Evolutionary conservation across 2,888 invertebrate genomes (phyloP), one percentile per base, ranked within the genome.

Genomic region (Sesamia inferens): DNA sequence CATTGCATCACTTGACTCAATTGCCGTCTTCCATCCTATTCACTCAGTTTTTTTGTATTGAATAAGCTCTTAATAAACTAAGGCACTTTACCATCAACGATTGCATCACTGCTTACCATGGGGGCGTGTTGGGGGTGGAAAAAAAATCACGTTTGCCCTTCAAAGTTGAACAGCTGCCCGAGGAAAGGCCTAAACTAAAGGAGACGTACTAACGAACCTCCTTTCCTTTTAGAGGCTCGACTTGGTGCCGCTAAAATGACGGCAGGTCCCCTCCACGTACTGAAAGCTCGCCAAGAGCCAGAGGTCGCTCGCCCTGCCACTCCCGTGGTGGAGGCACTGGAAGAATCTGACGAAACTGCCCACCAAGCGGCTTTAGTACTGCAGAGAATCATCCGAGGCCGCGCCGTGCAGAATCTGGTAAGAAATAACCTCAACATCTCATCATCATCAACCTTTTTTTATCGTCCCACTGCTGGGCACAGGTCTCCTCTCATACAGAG

Each of bases 341-440:
- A 85, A 0, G 94, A 95, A 3, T 54, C 66, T 0, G 93, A 92
- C 0, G 71, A 73, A 14, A 5, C 14, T 3, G 63, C 85, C 64
- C 91, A 93, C 81, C 92, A 97, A 91, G 95, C 97, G 5, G 94
- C 97, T 47, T 93, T 97, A 57, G 92, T 97, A 81, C 88, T 98
- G 71, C 98, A 98, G 90, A 97, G 97, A 88, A 92, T 98, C 47
- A 94, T 98, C 2, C 93, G 97, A 79, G 98, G 98, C 3, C 94
- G 98, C 31, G 98, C 98, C 10, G 96, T 97, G 0, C 73, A 73
- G 42, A 48, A n/a, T 47, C 42, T 71, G 48, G 57, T 58, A 24
- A 58, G 39, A 44, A 66, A 4, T 16, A 11, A 16, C 10, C 16
- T 39, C 39, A 39, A 6, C 39, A 39, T 39, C 39, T 39, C 31